Percentiles rank a stretch among this genome's conserved stretches.
These are phyloP conservation scores for Bujurquina vittata DNA, from an alignment of 2,113 vertebrate genomes.

Conservation along the genomic window DNA sequence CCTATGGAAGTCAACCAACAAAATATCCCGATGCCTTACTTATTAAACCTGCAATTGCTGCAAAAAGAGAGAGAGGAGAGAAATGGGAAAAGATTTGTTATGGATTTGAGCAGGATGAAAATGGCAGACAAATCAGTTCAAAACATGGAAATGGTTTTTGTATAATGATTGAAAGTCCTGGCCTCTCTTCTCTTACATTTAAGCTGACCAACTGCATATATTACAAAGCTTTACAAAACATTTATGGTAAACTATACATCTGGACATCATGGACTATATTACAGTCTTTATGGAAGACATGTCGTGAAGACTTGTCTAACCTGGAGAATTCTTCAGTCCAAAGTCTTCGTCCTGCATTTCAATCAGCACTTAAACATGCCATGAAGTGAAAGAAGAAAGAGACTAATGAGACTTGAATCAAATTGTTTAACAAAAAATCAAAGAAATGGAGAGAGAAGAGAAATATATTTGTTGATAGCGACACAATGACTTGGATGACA, in stretches of 20 bases:
- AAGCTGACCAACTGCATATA: conserved; percentile 8
- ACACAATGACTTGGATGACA: conserved; percentile 53
- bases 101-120: conserved; percentile 66
- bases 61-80: conserved; percentile 79
- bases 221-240: neutral
- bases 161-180: conserved; percentile 54
- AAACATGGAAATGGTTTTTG: conserved; percentile 63
- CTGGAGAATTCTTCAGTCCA: conserved; percentile 80
- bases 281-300: conserved; percentile 50
- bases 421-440: conserved; percentile 54
- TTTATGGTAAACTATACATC: neutral
- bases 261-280: conserved; percentile 25
- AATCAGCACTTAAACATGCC: conserved; percentile 82
- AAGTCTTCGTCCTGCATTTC: conserved; percentile 83
- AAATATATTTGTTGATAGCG: conserved; percentile 46
- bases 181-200: conserved; percentile 48
- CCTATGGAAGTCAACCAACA: conserved; percentile 56
- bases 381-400: conserved; percentile 76
- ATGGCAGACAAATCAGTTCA: conserved; percentile 63
- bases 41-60: conserved; percentile 88
- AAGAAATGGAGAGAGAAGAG: conserved; percentile 52
- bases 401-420: conserved; percentile 68
- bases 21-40: conserved; percentile 80
- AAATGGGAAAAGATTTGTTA: conserved; percentile 77
- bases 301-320: conserved; percentile 74